phyloP scores from a whole-genome alignment of 2,888 invertebrate genomes.

The Drosophila quasianomalipes region DNA sequence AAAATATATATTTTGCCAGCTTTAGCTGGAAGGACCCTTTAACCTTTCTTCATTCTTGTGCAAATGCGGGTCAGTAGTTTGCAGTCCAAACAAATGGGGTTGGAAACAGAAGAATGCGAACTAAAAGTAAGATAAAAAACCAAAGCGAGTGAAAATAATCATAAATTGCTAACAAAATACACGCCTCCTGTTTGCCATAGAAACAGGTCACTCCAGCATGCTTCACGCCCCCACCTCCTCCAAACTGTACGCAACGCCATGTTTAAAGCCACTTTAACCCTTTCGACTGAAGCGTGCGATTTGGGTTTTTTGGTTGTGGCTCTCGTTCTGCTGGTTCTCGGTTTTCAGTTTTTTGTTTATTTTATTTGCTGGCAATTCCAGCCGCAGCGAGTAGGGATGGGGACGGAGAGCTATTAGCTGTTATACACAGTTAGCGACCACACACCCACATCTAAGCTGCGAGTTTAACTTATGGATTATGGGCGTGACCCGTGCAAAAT shows the following conservation, averaged over 20 bases:
- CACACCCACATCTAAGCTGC: conserved; percentile 33
- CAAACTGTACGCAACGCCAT: conserved; percentile 22
- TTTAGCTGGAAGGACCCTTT: conserved; percentile 16
- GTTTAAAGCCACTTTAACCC: conserved; percentile 73
- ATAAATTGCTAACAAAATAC: conserved; percentile 74
- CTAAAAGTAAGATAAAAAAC: conserved; percentile 27
- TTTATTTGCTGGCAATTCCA: conserved; percentile 41
- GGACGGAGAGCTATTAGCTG: conserved; percentile 28
- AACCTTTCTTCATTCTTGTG: conserved; percentile 38
- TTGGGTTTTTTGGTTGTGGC: conserved; percentile 42
- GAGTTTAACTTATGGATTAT: conserved; percentile 78
- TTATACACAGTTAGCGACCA: conserved; percentile 57
- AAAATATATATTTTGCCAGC: conserved; percentile 33
- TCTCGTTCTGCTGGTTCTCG: conserved; percentile 26
- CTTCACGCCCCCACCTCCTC: background rate
- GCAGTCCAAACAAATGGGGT: conserved; percentile 17
- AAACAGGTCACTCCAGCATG: conserved; percentile 21
- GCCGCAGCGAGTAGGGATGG: conserved; percentile 28
- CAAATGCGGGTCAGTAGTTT: conserved; percentile 59
- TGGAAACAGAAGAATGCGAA: conserved; percentile 9
- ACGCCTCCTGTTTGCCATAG: conserved; percentile 52
- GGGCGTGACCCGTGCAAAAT: conserved; percentile 68
- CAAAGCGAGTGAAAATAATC: conserved; percentile 69
- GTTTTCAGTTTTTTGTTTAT: conserved; percentile 49
- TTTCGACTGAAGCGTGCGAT: conserved; percentile 63